A percentile compares a stretch with the other conserved stretches of the same genome.
Evolutionary conservation across 2,113 vertebrate genomes (phyloP).

Genomic region (Antechinus flavipes): DNA sequence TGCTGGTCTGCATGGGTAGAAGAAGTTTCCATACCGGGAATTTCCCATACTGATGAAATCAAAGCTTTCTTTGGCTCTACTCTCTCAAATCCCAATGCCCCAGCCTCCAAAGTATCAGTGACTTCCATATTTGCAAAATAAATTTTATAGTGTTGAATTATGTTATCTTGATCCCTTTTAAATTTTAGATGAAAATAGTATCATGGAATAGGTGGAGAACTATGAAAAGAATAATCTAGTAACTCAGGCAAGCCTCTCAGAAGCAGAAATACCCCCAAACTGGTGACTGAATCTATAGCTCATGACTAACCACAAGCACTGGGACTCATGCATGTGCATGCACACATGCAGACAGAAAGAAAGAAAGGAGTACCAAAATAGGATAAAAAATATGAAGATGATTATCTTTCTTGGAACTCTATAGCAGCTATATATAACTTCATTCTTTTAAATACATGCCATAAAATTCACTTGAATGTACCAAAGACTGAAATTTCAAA

Average conservation of each 20-base stretch:
- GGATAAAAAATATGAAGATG: background rate
- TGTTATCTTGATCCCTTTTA: background rate
- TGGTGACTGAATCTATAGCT: background rate
- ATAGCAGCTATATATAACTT: constrained; percentile 7
- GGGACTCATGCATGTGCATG: background rate
- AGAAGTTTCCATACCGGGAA: background rate
- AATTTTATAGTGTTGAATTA: constrained; percentile 26
- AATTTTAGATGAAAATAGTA: constrained; percentile 11
- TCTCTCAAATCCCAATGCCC: constrained; percentile 13
- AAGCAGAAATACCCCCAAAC: background rate
- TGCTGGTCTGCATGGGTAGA: background rate
- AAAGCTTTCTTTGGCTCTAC: background rate
- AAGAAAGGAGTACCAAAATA: background rate
- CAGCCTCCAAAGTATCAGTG: background rate
- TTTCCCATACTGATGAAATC: background rate
- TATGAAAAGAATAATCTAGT: background rate
- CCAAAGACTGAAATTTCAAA: constrained; percentile 66
- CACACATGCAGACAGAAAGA: background rate
- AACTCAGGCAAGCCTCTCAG: background rate
- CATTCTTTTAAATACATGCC: background rate
- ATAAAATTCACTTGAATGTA: background rate
- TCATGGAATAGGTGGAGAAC: background rate
- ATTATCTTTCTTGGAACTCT: background rate
- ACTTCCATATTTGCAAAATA: constrained; percentile 16
- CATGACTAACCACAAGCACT: background rate